A percentile compares a stretch with the other conserved stretches of the same genome.
phyloP scores from a whole-genome alignment of 64 coral and sea anemone genomes.

The Pocillopora damicornis region DNA sequence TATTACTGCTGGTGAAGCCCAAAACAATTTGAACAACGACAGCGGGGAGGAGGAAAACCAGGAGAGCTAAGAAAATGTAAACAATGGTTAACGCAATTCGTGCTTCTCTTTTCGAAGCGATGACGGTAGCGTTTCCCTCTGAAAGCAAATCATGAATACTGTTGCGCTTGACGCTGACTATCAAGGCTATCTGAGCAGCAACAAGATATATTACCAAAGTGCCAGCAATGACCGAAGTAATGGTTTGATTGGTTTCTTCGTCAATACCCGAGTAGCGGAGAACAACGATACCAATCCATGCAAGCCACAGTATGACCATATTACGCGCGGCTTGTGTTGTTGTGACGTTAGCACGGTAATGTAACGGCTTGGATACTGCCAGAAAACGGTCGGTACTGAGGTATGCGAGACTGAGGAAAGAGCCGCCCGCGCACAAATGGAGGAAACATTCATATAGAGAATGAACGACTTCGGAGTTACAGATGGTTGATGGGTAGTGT shows the following conservation, averaged over 20 bases:
- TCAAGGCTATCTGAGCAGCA: conserved; percentile 1
- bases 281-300: conserved; percentile 32
- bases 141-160: conserved; percentile 20
- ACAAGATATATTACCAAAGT: conserved; percentile 27
- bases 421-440: conserved; percentile 31
- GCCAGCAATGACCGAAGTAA: conserved; percentile 33
- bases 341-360: conserved; percentile 22
- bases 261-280: conserved; percentile 29
- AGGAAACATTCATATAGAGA: conserved; percentile 41
- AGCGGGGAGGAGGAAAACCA: conserved; percentile 39
- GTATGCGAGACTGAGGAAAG: conserved; percentile 32
- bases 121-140: conserved; percentile 5
- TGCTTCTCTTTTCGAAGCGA: conserved; percentile 27
- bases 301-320: conserved; percentile 28
- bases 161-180: conserved; percentile 40
- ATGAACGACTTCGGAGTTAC: conserved; percentile 13
- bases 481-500: conserved; percentile 34
- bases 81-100: conserved; percentile 40
- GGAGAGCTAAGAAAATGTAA: conserved; percentile 29
- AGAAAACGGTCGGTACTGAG: conserved; percentile 34
- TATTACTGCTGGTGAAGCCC: conserved; percentile 8
- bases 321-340: background rate
- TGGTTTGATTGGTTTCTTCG: conserved; percentile 24
- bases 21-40: conserved; percentile 40
- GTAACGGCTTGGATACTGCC: conserved; percentile 36